Base-by-base conservation (phyloP, 2,113 vertebrate genomes). In the Tautogolabrus adspersus region DNA sequence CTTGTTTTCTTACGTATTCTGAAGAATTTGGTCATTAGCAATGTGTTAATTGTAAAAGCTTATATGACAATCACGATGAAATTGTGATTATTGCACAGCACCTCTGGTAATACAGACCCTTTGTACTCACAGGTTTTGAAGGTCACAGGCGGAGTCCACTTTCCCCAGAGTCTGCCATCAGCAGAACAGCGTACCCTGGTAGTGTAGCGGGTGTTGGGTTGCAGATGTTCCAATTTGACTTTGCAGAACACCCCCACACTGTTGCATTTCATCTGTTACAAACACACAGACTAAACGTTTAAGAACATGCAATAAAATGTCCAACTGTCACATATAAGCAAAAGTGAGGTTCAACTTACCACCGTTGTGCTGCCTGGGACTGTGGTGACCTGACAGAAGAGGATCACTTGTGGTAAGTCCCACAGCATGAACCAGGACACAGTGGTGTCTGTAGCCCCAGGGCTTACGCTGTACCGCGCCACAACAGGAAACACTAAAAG, bases 101-200 rank as follows among this genome's bases (percentile, higher is more conserved):
- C 6, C 26, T 18, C 11, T 21, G 22, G 12, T 46, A 11, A 68
- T 11, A 19, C 18, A 63, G 3, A 49, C 5, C 6, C 2, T 55
- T 26, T 54, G 12, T 58, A 83, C 81, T 84, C 59, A 92, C 93
- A n/a, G 55, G 92, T 93, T 47, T 0, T 81, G 66, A 93, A 93
- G 37, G 0, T 0, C 11, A 1, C 0, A 3, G 47, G 21, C 9
- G 0, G 0, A 8, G 72, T 82, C 86, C 91, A 90, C 1, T 26
- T 13, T 44, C 93, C 85, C 85, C 89, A 89, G 7, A 58, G 6
- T 13, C 68, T 80, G 7, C 77, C 75, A 12, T 34, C 80, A 42
- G 75, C 34, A 37, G 77, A 85, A 75, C 93, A 93, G 77, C 85
- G 58, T 15, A 77, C 88, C 54, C 37, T 84, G n/a, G 62, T 34